Evolutionary conservation across 2,888 invertebrate species (phyloP), one percentile per base, ranked within the genome.

Genomic region (Drosophila anomalata): DNA sequence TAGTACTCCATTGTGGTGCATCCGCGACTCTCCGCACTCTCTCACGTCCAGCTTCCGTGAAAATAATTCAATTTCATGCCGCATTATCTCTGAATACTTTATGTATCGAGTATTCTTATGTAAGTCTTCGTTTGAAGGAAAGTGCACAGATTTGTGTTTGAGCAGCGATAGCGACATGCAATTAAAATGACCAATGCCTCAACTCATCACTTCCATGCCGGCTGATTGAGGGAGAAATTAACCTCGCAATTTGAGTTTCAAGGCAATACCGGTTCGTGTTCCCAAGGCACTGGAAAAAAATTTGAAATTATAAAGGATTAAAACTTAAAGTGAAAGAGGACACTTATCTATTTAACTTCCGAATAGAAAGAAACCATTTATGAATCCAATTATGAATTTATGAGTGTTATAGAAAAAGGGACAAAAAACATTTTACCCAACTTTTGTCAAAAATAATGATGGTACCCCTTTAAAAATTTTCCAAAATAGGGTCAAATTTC

Each of bases 61-160:
- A 59, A 58, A 67, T 62, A 79, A 77, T 72, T 71, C 63, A 85
- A 85, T 87, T 82, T 81, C 79, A 87, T 72, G 82, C 56, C 50
- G 53, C 67, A 79, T 86, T 83, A 68, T 55, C 54, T 33, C 47
- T 22, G 17, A 44, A 22, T 44, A 52, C 24, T 14, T 8, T 24
- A 22, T 26, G 29, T 20, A 47, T 46, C 52, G 46, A 24, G 63
- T 17, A 59, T 86, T 74, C 74, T 86, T 86, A 86, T 63, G 70
- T 82, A 86, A 86, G 63, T n/a, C 8, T 44, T 36, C n/a, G 17
- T 20, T 31, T 65, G 6, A 36, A 47, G 52, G 17, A 48, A 50
- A 57, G 69, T 8, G 41, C 53, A 36, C 33, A 26, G 11, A 63
- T 58, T 47, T 47, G 47, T 44, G 20, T 62, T 9, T 17, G 26